Base-by-base conservation (phyloP, 1,140 invertebrate species). In the Drosophila seguyi region DNA sequence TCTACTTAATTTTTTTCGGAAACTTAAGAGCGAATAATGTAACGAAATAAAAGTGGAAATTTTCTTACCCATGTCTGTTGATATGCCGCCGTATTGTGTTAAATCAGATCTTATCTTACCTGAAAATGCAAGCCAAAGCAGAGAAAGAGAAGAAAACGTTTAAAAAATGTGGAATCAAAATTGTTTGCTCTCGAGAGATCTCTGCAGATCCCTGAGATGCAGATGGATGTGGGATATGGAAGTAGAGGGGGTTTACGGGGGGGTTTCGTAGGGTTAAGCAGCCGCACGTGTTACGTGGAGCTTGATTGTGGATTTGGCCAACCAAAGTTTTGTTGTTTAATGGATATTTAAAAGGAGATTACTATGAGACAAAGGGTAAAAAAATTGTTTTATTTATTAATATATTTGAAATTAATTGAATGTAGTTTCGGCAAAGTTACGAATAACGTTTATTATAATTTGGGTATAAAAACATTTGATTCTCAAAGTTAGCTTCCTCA, bases 61-160 rank as follows among this genome's bases (percentile, higher is more conserved):
- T 81, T 92, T 91, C 91, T 92, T 92, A 92, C 91, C 91, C 91
- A 92, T 92, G 81, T 92, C 91, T 92, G 91, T 90, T 92, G 91
- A 92, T 92, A 92, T 92, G 85, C 91, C 91, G 91, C 91, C 91
- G 82, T 92, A 92, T 92, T 92, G 91, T 92, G 91, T 92, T 91
- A 92, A 92, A 92, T 92, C 91, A 84, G 91, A 92, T 92, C 91
- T 91, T 92, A 92, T 92, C 91, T 92, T 92, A 92, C 91, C 91
- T 92, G 79, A 71, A 92, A 92, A 71, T 73, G 71, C 62, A 81
- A 74, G 56, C 63, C 68, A 79, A 76, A 86, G 60, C 45, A 76
- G 77, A n/a, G n/a, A n/a, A n/a, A 85, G 69, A 75, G 66, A 44
- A 90, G 74, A 81, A 69, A 88, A 88, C 80, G 85, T 90, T 88